Evolutionary conservation across 2,113 vertebrate genomes (phyloP).

Genomic region (Brachypteracias leptosomus): DNA sequence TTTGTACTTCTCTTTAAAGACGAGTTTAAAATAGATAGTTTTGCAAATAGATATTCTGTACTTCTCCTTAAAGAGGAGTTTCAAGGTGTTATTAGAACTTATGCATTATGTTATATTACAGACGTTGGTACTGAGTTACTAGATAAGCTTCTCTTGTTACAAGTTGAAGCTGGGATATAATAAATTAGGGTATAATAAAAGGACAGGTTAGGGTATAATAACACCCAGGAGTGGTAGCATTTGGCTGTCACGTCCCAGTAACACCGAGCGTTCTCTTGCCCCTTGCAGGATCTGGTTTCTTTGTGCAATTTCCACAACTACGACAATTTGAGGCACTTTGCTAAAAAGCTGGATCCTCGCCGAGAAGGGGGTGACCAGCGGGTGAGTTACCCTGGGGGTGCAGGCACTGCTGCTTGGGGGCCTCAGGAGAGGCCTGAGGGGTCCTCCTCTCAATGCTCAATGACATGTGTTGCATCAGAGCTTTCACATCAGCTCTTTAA

Average conservation of each 20-base stretch:
- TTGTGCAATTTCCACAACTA: slow-evolving; percentile 99
- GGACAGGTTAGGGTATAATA: not conserved
- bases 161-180: not conserved
- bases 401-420: no score
- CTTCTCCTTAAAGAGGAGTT: no score
- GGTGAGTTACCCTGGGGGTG: slow-evolving; percentile 79
- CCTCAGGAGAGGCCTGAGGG: no score
- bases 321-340: slow-evolving; percentile 97
- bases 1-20: not conserved
- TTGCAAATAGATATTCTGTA: no score
- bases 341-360: slow-evolving; percentile 97
- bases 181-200: no score
- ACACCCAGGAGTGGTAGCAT: not conserved
- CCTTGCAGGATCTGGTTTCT: slow-evolving; percentile 90
- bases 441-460: slow-evolving; percentile 32
- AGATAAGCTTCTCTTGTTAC: not conserved
- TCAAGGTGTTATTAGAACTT: not conserved
- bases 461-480: slow-evolving; percentile 53
- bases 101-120: no score
- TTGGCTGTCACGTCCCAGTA: not conserved
- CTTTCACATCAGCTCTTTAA: not conserved
- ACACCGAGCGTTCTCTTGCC: not conserved
- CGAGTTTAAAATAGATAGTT: no score
- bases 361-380: slow-evolving; percentile 96
- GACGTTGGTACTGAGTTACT: not conserved